phyloP scores from a whole-genome alignment of 1,140 invertebrate species.

The Piezodorus guildinii region DNA sequence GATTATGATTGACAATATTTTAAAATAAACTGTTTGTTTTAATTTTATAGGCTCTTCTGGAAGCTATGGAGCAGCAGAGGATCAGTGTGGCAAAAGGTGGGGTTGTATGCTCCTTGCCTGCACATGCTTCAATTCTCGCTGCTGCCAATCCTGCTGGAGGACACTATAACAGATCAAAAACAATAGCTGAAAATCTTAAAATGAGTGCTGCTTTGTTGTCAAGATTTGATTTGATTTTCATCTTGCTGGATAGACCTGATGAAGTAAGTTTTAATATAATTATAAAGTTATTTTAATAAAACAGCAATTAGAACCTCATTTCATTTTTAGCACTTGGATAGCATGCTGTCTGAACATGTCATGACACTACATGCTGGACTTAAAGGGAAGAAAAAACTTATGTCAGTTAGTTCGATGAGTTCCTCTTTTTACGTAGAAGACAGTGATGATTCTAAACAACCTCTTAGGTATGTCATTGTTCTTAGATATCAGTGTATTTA shows the following conservation, averaged over 20 bases:
- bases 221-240: constrained; percentile 87
- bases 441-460: background rate
- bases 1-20: background rate
- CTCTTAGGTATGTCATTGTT: background rate
- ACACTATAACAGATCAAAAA: constrained; percentile 77
- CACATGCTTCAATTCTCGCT: constrained; percentile 73
- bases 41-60: constrained; percentile 52
- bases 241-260: constrained; percentile 77
- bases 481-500: too few relatives aligned
- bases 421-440: background rate
- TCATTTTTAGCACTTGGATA: constrained; percentile 50
- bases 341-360: constrained; percentile 67
- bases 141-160: constrained; percentile 85
- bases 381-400: constrained; percentile 29
- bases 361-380: constrained; percentile 55
- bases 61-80: constrained; percentile 91
- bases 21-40: background rate
- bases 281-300: background rate
- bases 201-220: constrained; percentile 75
- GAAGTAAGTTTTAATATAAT: constrained; percentile 38
- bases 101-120: constrained; percentile 63
- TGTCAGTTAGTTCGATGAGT: background rate
- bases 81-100: constrained; percentile 83
- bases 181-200: constrained; percentile 80
- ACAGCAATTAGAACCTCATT: background rate